Conservation (phyloP, 2,113 vertebrate species). For the Labrus mixtus region DNA sequence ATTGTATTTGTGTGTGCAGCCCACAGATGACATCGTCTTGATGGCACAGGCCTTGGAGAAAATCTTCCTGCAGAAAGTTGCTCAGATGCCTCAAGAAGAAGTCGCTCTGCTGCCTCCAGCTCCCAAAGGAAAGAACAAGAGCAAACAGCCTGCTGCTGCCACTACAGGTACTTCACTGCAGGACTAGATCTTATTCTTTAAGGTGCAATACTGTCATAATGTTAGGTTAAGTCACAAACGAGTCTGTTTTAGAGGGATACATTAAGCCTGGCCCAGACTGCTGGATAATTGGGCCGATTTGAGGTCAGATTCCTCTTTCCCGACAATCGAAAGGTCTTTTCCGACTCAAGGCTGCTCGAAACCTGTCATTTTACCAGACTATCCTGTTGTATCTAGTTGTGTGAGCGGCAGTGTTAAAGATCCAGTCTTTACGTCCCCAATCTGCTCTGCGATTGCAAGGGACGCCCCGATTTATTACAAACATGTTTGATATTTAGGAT, state of each 20-base stretch:
- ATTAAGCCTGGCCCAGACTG: not conserved
- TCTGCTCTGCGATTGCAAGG: no score
- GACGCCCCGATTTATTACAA: no score
- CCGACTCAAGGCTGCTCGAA: no score
- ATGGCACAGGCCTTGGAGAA: conserved; percentile 99
- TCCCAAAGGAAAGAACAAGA: conserved; percentile 95
- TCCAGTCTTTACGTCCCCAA: no score
- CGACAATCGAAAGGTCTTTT: no score
- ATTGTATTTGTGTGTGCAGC: conserved; percentile 77
- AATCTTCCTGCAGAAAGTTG: conserved; percentile 98
- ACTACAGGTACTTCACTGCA: conserved; percentile 82
- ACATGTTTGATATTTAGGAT: no score
- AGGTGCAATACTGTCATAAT: not conserved
- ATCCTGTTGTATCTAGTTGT: no score
- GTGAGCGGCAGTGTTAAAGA: no score
- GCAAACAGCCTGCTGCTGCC: conserved; percentile 86
- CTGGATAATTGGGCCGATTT: no score
- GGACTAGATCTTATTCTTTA: not conserved
- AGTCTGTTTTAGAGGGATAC: no score
- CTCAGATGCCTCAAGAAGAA: conserved; percentile 99
- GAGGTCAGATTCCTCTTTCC: no score
- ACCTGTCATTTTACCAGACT: no score
- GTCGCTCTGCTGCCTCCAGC: conserved; percentile 93
- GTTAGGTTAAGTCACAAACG: not conserved
- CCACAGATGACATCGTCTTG: conserved; percentile 97